Evolutionary conservation across 2,888 invertebrate genomes (phyloP).

Genomic region (Trachelus troglodyta): DNA sequence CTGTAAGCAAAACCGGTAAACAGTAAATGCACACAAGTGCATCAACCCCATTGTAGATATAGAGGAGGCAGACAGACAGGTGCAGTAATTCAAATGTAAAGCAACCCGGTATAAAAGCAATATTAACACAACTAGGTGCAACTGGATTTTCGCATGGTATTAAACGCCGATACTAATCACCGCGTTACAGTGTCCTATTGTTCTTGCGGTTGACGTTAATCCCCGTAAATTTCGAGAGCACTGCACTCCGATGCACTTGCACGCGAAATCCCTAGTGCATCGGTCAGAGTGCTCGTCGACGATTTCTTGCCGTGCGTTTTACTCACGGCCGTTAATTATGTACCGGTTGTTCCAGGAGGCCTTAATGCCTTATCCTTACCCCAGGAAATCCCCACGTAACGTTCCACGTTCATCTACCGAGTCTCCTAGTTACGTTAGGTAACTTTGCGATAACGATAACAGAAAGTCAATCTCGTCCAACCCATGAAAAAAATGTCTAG

Average conservation of each 20-base stretch:
- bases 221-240: background rate
- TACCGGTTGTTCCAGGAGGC: background rate
- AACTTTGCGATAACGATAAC: too few relatives aligned
- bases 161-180: slow-evolving; percentile 3
- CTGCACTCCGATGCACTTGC: background rate
- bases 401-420: background rate
- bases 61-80: background rate
- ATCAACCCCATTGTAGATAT: background rate
- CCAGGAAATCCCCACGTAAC: background rate
- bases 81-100: background rate
- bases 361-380: background rate
- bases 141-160: background rate
- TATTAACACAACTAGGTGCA: background rate
- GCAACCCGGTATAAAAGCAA: background rate
- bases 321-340: background rate
- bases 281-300: background rate
- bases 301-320: background rate
- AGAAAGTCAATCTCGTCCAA: too few relatives aligned
- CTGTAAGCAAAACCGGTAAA: background rate
- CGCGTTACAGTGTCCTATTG: background rate
- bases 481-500: too few relatives aligned
- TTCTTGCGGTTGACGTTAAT: background rate
- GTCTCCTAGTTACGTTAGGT: background rate
- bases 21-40: background rate
- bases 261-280: background rate